Base-by-base conservation (phyloP, 2,113 vertebrate species). In the Gasterosteus nipponicus region DNA sequence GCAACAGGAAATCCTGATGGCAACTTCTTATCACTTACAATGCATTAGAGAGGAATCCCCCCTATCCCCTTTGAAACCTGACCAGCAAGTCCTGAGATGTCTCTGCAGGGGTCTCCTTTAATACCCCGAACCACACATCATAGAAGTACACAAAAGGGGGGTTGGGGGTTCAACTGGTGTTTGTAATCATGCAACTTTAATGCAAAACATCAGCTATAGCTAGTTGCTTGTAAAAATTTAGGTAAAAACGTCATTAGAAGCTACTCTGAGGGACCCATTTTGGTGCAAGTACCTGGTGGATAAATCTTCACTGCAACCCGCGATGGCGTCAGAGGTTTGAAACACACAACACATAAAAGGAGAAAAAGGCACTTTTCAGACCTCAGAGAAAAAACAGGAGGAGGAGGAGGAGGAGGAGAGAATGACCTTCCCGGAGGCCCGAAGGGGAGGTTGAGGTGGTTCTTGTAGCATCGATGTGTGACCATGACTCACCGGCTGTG, bases 401-500 rank as follows among this genome's bases (percentile, higher is more conserved):
- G 51, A 54, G 51, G 51, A 54, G 22, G 51, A 33, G 35, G 73
- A 68, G 26, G 53, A 74, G 69, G 80, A 53, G 65, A 74, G 56
- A 62, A 19, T 47, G 80, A 89, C 78, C 80, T 82, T 19, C 74
- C 56, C n/a, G 22, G 67, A 79, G 63, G 80, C 75, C 76, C 59
- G 33, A 70, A 73, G 70, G 57, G 69, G 68, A 80, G 82, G 53
- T 68, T 19, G 73, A 75, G 75, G 79, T 84, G 62, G 70, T 82
- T 87, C 47, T 64, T 63, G 82, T 88, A 85, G 90, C 85, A 60
- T 70, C 31, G 81, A 75, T 72, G 82, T 85, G 85, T 70, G 86
- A 86, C 81, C 75, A 6, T 92, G 90, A 92, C 88, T 90, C 91
- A 86, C 83, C 62, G 87, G 69, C 68, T 69, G 75, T 70, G 75